Evolutionary conservation across 2,113 vertebrate genomes (phyloP), one percentile per base, ranked within the genome.

Genomic region (Caretta caretta): DNA sequence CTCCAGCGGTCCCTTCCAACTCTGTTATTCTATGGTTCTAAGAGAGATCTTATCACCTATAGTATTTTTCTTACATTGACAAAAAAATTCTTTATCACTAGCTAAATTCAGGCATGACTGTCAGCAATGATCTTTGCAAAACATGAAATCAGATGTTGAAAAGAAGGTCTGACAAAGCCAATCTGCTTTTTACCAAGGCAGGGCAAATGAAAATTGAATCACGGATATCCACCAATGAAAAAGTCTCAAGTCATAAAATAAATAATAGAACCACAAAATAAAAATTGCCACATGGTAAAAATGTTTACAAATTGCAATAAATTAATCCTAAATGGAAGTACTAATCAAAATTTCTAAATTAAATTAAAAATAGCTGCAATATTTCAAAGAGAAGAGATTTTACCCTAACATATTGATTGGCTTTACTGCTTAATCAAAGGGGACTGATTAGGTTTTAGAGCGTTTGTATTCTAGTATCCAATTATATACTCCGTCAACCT

Each of bases 401-500:
- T 92, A 51, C 78, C 92, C 83, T 14, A 94, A 91, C 5, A 38
- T 72, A 95, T 54, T 90, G 92, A 97, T 97, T 97, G 96, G 95
- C 93, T 97, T 96, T 97, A 95, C 9, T 96, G 97, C 92, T 93
- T 95, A 97, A 97, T 91, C 16, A 87, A 97, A 97, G 80, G 84
- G 20, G 48, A n/a, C 83, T 27, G 13, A 53, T 62, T 89, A 90
- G 94, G 93, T 95, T 84, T 93, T 79, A 48, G 25, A 97, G 88
- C 91, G 94, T 96, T 98, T 96, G 97, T 96, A 90, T 2, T 94
- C 94, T 91, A 82, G 91, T 96, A 96, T 85, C 89, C 96, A 97
- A 98, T 98, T 98, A 98, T 84, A 94, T 82, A 97, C 50, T 97
- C 93, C 88, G 97, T 97, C 96, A 98, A 92, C 49, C 85, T 92